Evolutionary conservation across 2,113 vertebrate genomes (phyloP).

Genomic region (Hystrix brachyura): DNA sequence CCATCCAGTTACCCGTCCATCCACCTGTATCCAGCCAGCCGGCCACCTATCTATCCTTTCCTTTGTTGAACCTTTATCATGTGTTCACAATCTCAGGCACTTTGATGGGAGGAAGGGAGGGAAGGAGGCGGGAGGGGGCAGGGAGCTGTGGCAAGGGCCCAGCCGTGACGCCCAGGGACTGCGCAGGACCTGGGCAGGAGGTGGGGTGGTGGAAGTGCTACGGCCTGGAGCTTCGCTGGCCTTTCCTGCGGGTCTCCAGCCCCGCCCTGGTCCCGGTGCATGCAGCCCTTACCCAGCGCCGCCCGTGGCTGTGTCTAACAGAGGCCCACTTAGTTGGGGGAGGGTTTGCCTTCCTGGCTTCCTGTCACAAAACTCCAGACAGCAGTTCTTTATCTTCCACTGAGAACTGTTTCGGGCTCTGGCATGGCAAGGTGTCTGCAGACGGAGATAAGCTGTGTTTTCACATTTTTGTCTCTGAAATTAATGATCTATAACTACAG

Average conservation of each 20-base stretch:
- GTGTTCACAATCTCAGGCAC: neutral
- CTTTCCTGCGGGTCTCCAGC: neutral
- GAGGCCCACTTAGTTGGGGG: slow-evolving; percentile 59
- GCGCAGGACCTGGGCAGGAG: fast-evolving
- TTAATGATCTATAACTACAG: slow-evolving; percentile 86
- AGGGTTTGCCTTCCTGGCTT: slow-evolving; percentile 12
- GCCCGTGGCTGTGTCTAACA: neutral
- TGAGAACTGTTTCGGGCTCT: slow-evolving; percentile 84
- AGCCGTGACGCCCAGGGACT: neutral
- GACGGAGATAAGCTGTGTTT: slow-evolving; percentile 87
- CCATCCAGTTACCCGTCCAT: neutral
- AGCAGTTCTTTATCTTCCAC: slow-evolving; percentile 80
- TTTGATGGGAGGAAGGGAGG: neutral
- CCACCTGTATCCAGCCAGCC: neutral
- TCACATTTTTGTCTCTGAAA: slow-evolving; percentile 86
- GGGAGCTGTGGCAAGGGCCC: too few relatives aligned
- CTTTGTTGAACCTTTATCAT: neutral
- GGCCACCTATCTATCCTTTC: neutral
- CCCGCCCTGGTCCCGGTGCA: neutral
- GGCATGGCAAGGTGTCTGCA: slow-evolving; percentile 86
- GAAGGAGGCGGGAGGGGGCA: neutral
- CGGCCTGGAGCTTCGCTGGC: neutral
- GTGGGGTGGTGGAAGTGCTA: fast-evolving
- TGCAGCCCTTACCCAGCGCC: neutral
- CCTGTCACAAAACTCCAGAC: slow-evolving; percentile 80